Conservation (phyloP, 2,113 vertebrate species). For the Ptilonorhynchus violaceus region DNA sequence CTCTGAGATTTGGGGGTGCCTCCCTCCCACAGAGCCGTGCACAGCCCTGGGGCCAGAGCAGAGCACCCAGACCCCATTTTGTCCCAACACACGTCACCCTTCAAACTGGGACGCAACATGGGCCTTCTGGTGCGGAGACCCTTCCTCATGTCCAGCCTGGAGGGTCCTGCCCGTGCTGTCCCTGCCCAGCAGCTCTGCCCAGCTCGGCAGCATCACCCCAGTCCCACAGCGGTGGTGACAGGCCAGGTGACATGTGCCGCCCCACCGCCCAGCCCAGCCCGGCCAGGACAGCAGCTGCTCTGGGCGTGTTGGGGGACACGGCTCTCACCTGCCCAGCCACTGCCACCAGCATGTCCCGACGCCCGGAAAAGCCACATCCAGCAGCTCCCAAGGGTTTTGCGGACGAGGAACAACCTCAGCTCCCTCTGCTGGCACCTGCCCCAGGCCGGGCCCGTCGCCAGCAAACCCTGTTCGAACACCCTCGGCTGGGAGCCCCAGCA, state of each 20-base stretch:
- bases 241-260: background rate
- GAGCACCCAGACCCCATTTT: background rate
- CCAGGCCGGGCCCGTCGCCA: background rate
- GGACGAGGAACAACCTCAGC: background rate
- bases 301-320: fast-evolving
- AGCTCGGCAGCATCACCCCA: background rate
- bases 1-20: fast-evolving
- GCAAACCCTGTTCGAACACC: background rate
- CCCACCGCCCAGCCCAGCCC: background rate
- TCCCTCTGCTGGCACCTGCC: conserved; percentile 51
- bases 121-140: background rate
- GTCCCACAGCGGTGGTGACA: fast-evolving
- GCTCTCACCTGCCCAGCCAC: background rate
- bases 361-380: background rate
- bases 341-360: background rate
- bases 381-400: background rate
- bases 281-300: fast-evolving
- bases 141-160: background rate
- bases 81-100: background rate
- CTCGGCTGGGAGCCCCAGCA: background rate
- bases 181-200: background rate
- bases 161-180: background rate
- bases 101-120: background rate
- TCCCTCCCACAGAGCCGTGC: background rate
- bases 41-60: background rate